A percentile compares a stretch with the other conserved stretches of the same genome.
Evolutionary conservation across 2,113 vertebrate species (phyloP).

Genomic region (Empidonax alnorum): DNA sequence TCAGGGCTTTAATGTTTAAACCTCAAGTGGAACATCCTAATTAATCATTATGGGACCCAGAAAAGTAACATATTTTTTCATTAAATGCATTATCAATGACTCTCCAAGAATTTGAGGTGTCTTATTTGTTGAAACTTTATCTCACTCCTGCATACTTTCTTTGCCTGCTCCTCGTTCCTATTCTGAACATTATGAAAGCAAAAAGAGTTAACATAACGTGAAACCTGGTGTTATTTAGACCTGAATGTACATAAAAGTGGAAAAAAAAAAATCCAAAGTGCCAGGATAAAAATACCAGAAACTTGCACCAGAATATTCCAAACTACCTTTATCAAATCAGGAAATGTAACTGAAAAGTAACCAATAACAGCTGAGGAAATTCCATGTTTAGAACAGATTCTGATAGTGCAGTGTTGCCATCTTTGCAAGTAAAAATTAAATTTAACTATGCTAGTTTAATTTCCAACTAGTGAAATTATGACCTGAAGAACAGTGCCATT

Average conservation of each 20-base stretch:
- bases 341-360: not conserved
- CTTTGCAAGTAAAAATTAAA: not conserved
- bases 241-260: not conserved
- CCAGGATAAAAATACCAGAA: not conserved
- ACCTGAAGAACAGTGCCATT: not conserved
- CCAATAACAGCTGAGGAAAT: accelerated
- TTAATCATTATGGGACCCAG: not conserved
- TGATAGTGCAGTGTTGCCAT: not conserved
- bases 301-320: not conserved
- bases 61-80: not conserved
- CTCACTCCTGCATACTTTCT: not conserved
- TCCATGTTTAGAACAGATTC: not conserved
- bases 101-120: not conserved
- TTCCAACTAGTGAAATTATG: not conserved
- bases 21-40: not conserved
- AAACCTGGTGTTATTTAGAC: not conserved
- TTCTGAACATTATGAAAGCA: not conserved
- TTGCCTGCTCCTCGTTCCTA: not conserved
- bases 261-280: not conserved
- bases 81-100: not conserved
- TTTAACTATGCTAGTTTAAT: not conserved
- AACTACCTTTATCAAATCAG: not conserved
- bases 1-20: not conserved
- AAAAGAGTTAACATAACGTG: not conserved
- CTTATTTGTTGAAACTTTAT: not conserved